These are phyloP conservation scores for human DNA, from an alignment of 2,113 vertebrate species.

Conservation along the genomic window DNA sequence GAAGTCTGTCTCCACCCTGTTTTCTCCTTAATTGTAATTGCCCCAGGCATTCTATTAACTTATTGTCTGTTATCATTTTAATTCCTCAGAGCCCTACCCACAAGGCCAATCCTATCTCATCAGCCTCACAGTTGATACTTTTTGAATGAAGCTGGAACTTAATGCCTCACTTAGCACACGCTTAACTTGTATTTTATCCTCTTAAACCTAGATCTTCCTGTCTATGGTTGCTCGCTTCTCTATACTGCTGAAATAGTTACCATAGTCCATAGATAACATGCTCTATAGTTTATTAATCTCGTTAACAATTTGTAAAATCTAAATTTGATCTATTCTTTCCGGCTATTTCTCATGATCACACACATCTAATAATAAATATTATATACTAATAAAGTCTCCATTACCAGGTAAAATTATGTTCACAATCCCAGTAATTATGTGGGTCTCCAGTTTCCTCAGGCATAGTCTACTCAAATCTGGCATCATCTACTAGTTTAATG, in stretches of 20 bases:
- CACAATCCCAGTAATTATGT: not conserved
- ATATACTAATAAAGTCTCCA: not conserved
- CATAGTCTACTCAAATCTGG: not conserved
- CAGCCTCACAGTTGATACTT: conserved; percentile 19
- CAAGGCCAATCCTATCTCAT: conserved; percentile 4
- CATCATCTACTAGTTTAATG: not conserved
- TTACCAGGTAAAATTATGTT: not conserved
- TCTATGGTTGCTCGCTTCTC: not conserved
- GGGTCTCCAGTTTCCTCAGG: not conserved
- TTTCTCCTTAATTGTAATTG: conserved; percentile 64
- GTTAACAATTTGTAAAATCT: not conserved
- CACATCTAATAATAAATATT: not conserved
- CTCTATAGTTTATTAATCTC: not conserved
- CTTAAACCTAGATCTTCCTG: not conserved
- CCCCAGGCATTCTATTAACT: conserved; percentile 66
- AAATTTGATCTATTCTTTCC: not conserved
- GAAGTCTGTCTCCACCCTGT: conserved; percentile 52
- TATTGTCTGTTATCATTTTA: conserved; percentile 65
- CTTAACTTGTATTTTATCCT: not conserved
- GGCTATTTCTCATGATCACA: not conserved
- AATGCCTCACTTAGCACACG: not conserved
- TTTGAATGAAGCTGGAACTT: conserved; percentile 61
- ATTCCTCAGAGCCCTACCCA: conserved; percentile 45
- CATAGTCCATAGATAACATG: not conserved
- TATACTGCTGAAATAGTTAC: not conserved